phyloP scores from a whole-genome alignment of 2,888 invertebrate genomes.

The Ormyrus pomaceus region DNA sequence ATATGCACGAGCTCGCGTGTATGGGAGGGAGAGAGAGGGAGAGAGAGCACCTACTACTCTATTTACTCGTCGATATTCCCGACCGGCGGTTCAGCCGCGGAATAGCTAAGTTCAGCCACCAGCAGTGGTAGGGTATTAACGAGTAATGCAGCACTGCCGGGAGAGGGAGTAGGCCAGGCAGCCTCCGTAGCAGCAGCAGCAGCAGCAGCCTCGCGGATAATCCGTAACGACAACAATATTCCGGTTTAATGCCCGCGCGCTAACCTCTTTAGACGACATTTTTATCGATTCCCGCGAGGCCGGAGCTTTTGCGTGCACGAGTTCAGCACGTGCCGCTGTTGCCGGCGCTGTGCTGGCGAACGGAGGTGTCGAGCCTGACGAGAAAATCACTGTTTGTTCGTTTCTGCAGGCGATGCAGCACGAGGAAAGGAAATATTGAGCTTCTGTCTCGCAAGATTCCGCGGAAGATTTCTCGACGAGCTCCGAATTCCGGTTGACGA shows the following conservation, averaged over 20 bases:
- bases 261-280: conserved; percentile 31
- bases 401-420: background rate
- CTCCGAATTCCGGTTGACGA: no score
- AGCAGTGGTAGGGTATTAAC: conserved; percentile 3
- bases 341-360: no score
- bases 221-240: conserved; percentile 25
- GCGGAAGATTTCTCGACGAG: no score
- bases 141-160: conserved; percentile 7
- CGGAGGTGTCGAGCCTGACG: no score
- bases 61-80: conserved; percentile 34
- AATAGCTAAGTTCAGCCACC: conserved; percentile 5
- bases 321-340: no score
- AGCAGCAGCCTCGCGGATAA: conserved; percentile 17
- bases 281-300: conserved; percentile 30
- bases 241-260: conserved; percentile 23
- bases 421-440: no score
- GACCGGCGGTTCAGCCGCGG: conserved; percentile 5
- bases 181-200: background rate
- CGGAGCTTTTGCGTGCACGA: no score
- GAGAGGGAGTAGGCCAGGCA: background rate
- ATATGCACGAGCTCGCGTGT: background rate
- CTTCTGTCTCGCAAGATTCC: no score
- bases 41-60: background rate
- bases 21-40: background rate
- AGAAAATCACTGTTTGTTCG: no score